Conservation (phyloP, 2,888 invertebrate genomes). For the Ennomos fuscantarius region DNA sequence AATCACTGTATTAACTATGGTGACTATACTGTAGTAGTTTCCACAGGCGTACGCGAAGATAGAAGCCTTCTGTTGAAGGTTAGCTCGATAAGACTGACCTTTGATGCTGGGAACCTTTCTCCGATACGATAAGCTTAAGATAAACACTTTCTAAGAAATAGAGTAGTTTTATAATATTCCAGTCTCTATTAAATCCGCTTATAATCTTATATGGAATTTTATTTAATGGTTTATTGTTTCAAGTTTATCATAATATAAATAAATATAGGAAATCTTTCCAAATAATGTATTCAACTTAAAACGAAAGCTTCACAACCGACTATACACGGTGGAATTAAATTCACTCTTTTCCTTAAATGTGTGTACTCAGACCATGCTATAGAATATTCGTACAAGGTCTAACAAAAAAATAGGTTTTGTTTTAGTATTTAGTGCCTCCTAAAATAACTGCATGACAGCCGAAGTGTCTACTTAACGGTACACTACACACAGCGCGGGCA, state of each 20-base stretch:
- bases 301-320: no score
- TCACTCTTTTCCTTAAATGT: no score
- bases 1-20: background rate
- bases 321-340: no score
- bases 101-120: constrained; percentile 32
- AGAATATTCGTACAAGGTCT: no score
- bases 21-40: background rate
- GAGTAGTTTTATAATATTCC: constrained; percentile 17
- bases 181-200: constrained; percentile 3
- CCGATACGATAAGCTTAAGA: constrained; percentile 25
- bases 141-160: constrained; percentile 26
- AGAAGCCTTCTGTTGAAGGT: constrained; percentile 34
- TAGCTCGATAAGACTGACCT: constrained; percentile 28
- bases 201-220: background rate
- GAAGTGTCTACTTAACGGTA: no score
- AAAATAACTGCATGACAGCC: no score
- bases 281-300: no score
- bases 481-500: no score
- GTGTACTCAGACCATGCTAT: no score
- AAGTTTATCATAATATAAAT: constrained; percentile 2
- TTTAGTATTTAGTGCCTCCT: no score
- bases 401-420: no score
- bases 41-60: constrained; percentile 17
- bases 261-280: no score
- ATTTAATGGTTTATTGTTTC: constrained; percentile 9